Evolutionary conservation across 1,140 invertebrate genomes (phyloP), one percentile per base, ranked within the genome.

Genomic region (Atopsyche davidsoni): DNA sequence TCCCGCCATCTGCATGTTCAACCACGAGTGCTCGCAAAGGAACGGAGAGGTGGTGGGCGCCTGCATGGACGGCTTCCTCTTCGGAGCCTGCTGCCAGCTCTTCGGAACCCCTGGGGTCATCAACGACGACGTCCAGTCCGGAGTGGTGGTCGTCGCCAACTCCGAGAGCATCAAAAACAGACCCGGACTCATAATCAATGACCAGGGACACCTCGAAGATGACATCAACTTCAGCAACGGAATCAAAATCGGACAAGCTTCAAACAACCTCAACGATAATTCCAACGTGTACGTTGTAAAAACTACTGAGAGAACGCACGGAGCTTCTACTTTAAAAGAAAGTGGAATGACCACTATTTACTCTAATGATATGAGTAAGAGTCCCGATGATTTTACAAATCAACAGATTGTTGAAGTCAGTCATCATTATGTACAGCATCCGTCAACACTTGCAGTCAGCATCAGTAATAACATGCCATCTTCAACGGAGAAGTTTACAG

Each of bases 1-100:
- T 0, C 82, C 82, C n/a, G 79, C 79, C n/a, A 82, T 91, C 59
- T 95, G 92, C 68, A 93, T 94, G 88, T 95, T 94, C 70, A 92
- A 92, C 68, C 89, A 92, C 61, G 89, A 95, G 64, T 95, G 92
- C 65, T 76, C 77, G 6, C 81, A 85, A 46, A 72, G 86, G 51
- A 81, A 81, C 7, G 91, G 92, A 2, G 79, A 85, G 61, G 87
- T 93, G 0, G 85, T 93, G 0, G 88, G 89, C 0, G 82, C 90
- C 3, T 95, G 92, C 59, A 89, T 92, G 80, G 89, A 94, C 64
- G 88, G 87, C 1, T 92, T 94, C 62, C 76, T 94, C 3, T 93
- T 93, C 61, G 91, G 91, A 4, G 87, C 89, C 3, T 95, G 91
- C 64, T 95, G 91, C 60, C 82, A 85, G 60, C 65, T 86, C 10